Evolutionary conservation across 2,888 invertebrate genomes (phyloP).

Genomic region (Cantharis lateralis): DNA sequence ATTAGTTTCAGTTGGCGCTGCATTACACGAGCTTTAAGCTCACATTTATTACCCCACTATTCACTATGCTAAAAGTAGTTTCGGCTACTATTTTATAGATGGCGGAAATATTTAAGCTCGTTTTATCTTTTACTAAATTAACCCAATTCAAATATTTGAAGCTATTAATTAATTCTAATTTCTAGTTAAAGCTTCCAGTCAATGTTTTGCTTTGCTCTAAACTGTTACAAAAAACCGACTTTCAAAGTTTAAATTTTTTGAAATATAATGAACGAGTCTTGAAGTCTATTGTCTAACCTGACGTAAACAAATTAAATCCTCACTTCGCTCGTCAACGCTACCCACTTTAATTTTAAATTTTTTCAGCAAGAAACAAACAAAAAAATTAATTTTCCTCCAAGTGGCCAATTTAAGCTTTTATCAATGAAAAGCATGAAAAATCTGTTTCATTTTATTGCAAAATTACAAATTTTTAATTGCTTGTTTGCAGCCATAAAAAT

Average conservation of each 20-base stretch:
- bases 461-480: neutral
- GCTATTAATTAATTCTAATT: neutral
- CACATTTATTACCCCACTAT: constrained; percentile 14
- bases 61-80: constrained; percentile 36
- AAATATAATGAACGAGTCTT: too few relatives aligned
- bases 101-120: constrained; percentile 38
- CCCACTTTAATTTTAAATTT: too few relatives aligned
- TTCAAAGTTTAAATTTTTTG: too few relatives aligned
- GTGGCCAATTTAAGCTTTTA: neutral
- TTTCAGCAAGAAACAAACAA: too few relatives aligned
- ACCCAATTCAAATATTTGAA: neutral
- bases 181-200: neutral
- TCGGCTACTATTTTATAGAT: constrained; percentile 48
- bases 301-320: too few relatives aligned
- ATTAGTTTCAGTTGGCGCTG: constrained; percentile 3
- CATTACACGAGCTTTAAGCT: constrained; percentile 12
- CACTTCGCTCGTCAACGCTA: too few relatives aligned
- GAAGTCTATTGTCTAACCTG: too few relatives aligned
- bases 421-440: neutral
- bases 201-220: neutral
- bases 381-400: neutral
- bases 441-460: neutral
- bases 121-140: constrained; percentile 1
- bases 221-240: neutral
- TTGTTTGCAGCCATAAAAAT: neutral